These are phyloP conservation scores for Semnopithecus entellus DNA, from an alignment of 2,113 vertebrate genomes.

Conservation along the genomic window DNA sequence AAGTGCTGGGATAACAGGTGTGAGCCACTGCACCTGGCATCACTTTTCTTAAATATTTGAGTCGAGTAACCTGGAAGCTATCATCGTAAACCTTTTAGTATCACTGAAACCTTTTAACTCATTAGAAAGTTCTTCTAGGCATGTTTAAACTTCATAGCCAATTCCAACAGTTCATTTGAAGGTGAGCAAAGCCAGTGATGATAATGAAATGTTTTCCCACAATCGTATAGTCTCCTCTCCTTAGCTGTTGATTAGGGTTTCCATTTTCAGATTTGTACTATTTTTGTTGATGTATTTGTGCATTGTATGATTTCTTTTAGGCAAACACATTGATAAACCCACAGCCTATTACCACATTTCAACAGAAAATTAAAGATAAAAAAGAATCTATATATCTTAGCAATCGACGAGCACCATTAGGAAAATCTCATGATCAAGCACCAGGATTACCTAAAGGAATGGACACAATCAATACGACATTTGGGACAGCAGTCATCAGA, in stretches of 20 bases:
- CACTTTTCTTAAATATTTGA: neutral
- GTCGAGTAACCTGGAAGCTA: neutral
- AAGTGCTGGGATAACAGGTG: no score
- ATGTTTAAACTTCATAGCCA: neutral
- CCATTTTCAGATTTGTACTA: neutral
- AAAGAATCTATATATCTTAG: conserved; percentile 86
- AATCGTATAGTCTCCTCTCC: neutral
- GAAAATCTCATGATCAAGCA: conserved; percentile 83
- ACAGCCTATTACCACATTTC: conserved; percentile 84
- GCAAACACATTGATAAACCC: conserved; percentile 84
- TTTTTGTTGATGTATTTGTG: neutral
- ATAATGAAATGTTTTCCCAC: neutral
- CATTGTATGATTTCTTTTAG: conserved; percentile 82
- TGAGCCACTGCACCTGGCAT: no score
- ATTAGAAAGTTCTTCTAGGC: neutral
- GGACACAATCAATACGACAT: conserved; percentile 82
- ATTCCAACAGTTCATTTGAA: neutral
- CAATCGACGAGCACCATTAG: conserved; percentile 82
- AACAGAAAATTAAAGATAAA: conserved; percentile 86
- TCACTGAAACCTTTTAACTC: neutral
- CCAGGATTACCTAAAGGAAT: conserved; percentile 83
- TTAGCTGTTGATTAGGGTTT: neutral
- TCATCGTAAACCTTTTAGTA: neutral
- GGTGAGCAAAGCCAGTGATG: neutral
- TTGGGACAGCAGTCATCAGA: conserved; percentile 82